These are phyloP conservation scores for Montipora capitata DNA, from an alignment of 92 coral and sea anemone genomes.

Conservation along the genomic window DNA sequence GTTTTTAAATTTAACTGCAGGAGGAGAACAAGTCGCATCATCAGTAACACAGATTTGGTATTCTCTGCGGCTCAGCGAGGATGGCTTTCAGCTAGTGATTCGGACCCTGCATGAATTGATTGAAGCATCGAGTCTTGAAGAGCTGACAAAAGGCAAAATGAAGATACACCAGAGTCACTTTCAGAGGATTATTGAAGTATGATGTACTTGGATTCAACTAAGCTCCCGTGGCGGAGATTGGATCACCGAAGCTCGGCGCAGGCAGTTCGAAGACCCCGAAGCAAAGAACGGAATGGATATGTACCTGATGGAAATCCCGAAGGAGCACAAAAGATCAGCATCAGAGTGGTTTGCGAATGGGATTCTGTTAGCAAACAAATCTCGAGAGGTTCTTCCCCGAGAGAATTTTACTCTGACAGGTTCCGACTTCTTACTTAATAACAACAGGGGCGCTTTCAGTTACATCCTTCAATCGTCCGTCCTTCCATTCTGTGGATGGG, in stretches of 20 bases:
- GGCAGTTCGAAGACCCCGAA: conserved; percentile 1
- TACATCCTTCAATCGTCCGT: conserved; percentile 36
- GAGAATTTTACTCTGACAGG: conserved; percentile 86
- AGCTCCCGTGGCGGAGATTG: conserved; percentile 36
- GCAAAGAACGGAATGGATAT: conserved; percentile 34
- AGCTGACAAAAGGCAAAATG: conserved; percentile 72
- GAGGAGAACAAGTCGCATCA: conserved; percentile 51
- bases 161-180: conserved; percentile 56
- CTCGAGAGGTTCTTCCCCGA: conserved; percentile 19
- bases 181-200: conserved; percentile 48
- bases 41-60: conserved; percentile 90
- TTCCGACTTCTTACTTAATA: neutral
- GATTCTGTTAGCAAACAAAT: conserved; percentile 48
- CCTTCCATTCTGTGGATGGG: conserved; percentile 82
- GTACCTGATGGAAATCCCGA: conserved; percentile 66
- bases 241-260: conserved; percentile 63
- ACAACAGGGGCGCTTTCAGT: conserved; percentile 19
- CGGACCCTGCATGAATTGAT: conserved; percentile 60
- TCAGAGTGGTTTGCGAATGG: conserved; percentile 81
- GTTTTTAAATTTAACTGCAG: neutral
- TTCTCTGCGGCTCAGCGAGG: conserved; percentile 72
- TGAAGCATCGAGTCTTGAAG: conserved; percentile 53
- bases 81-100: conserved; percentile 47
- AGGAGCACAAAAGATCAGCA: conserved; percentile 69
- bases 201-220: conserved; percentile 80